Conservation (phyloP, 2,797 vertebrate species). For the Telmatherina bonti region DNA sequence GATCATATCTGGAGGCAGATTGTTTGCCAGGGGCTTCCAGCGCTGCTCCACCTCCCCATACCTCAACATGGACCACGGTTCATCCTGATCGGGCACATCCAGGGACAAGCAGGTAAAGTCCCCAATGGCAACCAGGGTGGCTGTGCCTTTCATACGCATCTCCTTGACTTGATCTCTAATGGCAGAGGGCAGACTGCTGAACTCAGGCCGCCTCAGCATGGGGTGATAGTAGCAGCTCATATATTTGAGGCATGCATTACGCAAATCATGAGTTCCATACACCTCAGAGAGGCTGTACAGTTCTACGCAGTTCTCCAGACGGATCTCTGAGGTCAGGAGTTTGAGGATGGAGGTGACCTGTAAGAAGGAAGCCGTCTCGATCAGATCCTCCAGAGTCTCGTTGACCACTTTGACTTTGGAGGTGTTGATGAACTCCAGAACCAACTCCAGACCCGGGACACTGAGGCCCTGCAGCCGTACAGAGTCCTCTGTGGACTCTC, state of each 20-base stretch:
- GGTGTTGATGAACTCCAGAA: slow-evolving; percentile 94
- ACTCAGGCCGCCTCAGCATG: slow-evolving; percentile 88
- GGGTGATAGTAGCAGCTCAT: slow-evolving; percentile 91
- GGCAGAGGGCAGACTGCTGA: slow-evolving; percentile 77
- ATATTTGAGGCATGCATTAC: slow-evolving; percentile 87
- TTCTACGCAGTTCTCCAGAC: slow-evolving; percentile 90
- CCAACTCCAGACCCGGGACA: slow-evolving; percentile 90
- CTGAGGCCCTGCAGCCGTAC: slow-evolving; percentile 93
- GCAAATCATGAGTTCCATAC: slow-evolving; percentile 91
- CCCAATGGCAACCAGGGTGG: slow-evolving; percentile 89
- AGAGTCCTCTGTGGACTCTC: slow-evolving; percentile 88
- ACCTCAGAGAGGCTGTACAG: slow-evolving; percentile 90
- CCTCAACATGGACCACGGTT: slow-evolving; percentile 90
- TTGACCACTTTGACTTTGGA: slow-evolving; percentile 87
- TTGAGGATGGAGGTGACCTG: slow-evolving; percentile 93
- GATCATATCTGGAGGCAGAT: slow-evolving; percentile 89
- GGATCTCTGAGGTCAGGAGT: slow-evolving; percentile 88
- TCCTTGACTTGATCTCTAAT: slow-evolving; percentile 85
- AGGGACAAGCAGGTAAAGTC: slow-evolving; percentile 85
- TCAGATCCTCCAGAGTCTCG: slow-evolving; percentile 89
- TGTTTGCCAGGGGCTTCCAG: slow-evolving; percentile 90
- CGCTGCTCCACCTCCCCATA: slow-evolving; percentile 88
- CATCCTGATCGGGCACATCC: slow-evolving; percentile 82
- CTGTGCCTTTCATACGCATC: slow-evolving; percentile 88
- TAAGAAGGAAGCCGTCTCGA: slow-evolving; percentile 93